Percentiles rank a stretch among this genome's conserved stretches.
Conservation (phyloP, 2,888 invertebrate genomes). For the Heliconius hortense region DNA sequence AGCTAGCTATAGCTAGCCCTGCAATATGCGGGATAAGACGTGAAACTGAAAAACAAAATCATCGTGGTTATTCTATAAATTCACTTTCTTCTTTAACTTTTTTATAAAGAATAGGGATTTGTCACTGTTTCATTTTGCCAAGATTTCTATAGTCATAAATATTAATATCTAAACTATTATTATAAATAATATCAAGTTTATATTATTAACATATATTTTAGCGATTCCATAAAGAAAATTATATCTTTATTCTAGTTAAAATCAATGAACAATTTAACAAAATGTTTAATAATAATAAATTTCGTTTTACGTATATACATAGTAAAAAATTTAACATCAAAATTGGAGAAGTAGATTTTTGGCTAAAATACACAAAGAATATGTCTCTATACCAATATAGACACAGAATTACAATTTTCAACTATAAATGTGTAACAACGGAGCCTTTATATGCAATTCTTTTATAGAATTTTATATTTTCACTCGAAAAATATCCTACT, state of each 20-base stretch:
- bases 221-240: not conserved
- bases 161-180: no score
- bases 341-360: not conserved
- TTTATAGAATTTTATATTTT: conserved; percentile 12
- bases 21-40: no score
- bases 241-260: no score
- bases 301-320: no score
- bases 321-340: not conserved
- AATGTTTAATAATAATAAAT: not conserved
- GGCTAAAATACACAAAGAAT: not conserved
- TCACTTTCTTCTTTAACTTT: not conserved
- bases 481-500: conserved; percentile 1
- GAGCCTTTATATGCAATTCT: not conserved
- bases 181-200: no score
- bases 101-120: not conserved
- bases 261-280: no score
- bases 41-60: no score
- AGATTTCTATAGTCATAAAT: no score
- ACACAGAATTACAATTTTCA: not conserved
- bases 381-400: not conserved
- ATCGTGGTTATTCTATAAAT: not conserved
- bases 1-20: no score
- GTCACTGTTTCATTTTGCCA: no score
- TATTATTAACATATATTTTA: not conserved
- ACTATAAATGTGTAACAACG: not conserved